Base-by-base conservation (phyloP, 2,797 vertebrate genomes). In the Acridotheres tristis region DNA sequence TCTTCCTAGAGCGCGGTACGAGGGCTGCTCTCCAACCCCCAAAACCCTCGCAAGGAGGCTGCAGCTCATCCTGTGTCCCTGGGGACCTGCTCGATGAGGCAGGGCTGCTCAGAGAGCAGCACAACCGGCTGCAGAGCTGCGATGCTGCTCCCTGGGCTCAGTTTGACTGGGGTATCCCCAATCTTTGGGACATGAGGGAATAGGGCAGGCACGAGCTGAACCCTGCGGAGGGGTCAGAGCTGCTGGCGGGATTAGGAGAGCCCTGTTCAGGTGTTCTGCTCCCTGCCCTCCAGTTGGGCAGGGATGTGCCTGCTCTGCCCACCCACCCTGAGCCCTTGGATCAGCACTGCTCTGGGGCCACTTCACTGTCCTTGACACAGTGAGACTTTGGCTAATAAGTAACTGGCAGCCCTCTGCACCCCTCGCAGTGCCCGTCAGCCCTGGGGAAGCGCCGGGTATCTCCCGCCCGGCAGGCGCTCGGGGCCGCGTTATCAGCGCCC, bases 181-280 rank as follows among this genome's bases (percentile, higher is more conserved):
- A 25, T 22, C 26, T 50, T 32, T 47, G 0, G 10, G 27, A 21
- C 7, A 1, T 4, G 15, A 34, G 27, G 54, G 23, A 43, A 12
- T 0, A n/a, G 27, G 30, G 32, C 32, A 34, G 17, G 34, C 9
- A 2, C 3, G 2, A 43, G 18, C 27, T 27, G 1, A 19, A 1
- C 38, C 32, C 50, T 18, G 16, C 0, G 0, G n/a, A 32, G 8
- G 45, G 16, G 5, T 32, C 7, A 3, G 59, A 55, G 30, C 18
- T 10, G 1, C 17, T 11, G 8, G 0, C 0, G 1, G 50, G 5
- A 29, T 43, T 18, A 9, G 59, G 50, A 65, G 14, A 34, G 61
- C 32, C 13, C 42, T 20, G 47, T 32, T 66, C 34, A 2, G 84
- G 11, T 3, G 42, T 38, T 38, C 29, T 34, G 5, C 43, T 79